phyloP scores from a whole-genome alignment of 2,888 invertebrate genomes.

The Iselma pallidipennis region DNA sequence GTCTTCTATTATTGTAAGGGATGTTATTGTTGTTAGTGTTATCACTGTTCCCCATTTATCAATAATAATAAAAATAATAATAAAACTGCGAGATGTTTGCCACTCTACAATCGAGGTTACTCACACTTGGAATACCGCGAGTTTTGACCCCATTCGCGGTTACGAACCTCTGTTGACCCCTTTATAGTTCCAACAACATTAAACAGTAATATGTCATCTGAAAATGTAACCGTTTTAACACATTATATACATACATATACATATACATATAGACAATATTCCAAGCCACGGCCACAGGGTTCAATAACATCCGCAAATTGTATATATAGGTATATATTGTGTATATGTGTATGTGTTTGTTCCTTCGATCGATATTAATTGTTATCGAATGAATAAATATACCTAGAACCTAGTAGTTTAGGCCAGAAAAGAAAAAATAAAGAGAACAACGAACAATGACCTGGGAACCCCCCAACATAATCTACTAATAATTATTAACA shows the following conservation, averaged over 20 bases:
- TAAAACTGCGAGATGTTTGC: slow-evolving; percentile 6
- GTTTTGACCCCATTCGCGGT: slow-evolving; percentile 49
- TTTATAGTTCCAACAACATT: slow-evolving; percentile 30
- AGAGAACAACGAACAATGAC: too few relatives aligned
- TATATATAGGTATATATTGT: too few relatives aligned
- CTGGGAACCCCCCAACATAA: too few relatives aligned
- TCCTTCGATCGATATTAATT: not conserved
- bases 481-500: too few relatives aligned
- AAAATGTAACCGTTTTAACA: slow-evolving; percentile 37
- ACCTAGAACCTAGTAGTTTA: not conserved
- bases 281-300: slow-evolving; percentile 5
- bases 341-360: too few relatives aligned
- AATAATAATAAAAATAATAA: not conserved
- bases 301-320: slow-evolving; percentile 15
- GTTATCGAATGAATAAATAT: too few relatives aligned
- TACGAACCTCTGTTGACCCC: slow-evolving; percentile 34
- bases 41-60: not conserved
- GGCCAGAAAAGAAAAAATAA: not conserved
- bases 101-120: slow-evolving; percentile 41
- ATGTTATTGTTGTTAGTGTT: not conserved
- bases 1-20: not conserved
- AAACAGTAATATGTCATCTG: slow-evolving; percentile 38
- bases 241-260: not conserved
- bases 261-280: too few relatives aligned
- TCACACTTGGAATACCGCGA: slow-evolving; percentile 44